Base-by-base conservation (phyloP, 2,113 vertebrate species). In the Mirza zaza region DNA sequence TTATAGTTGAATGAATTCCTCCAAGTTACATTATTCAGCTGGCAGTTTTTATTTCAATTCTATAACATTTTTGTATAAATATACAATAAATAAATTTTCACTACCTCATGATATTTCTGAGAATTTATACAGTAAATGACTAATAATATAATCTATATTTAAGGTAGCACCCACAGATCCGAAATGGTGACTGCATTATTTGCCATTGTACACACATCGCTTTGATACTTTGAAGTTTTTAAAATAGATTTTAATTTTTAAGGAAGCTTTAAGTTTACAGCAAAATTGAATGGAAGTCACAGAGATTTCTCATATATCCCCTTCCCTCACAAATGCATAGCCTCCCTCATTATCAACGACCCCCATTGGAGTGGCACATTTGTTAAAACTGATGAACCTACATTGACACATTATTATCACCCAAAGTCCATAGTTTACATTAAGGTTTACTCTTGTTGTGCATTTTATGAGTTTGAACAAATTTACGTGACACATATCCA, bases 271-370 rank as follows among this genome's bases (percentile, higher is more conserved):
- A n/a, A 39, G 8, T 76, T 83, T 59, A 29, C 2, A 36, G 48
- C 21, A 76, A 83, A 57, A 83, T 11, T 67, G 71, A 59, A 18
- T 32, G 32, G 6, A 50, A 68, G 7, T 17, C 8, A 12, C 23
- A 76, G 34, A 71, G 55, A 25, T 61, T 65, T 55, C 13, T 39
- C 13, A 36, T 48, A 12, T 14, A n/a, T 6, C 6, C 18, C 11
- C 14, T 21, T 6, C 6, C 2, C 11, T 6, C 4, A 21, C 3
- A 23, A 5, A 50, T 4, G 34, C 4, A 18, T 45, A 52, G 1
- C 11, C 8, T 50, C 23, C 17, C 23, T 14, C 13, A 5, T 29
- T 59, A 25, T 39, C n/a, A 81, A 52, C 25, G 12, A 10, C 12
- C 7, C 18, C 8, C 27, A n/a, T 3, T 9, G 80, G 17, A 52